Conservation (phyloP, 1,140 invertebrate species). For the Drosophila novamexicana region DNA sequence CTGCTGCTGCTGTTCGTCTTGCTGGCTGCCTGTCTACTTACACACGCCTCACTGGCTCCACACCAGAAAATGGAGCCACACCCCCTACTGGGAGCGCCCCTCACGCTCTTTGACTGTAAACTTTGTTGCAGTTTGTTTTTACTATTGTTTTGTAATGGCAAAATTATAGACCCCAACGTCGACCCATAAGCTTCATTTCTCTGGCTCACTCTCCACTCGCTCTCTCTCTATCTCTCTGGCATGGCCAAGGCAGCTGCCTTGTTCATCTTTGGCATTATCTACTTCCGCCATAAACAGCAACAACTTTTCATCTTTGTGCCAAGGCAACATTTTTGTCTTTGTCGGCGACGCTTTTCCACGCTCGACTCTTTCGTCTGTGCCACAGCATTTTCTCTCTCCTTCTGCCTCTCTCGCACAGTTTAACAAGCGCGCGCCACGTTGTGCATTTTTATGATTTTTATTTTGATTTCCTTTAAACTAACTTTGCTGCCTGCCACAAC, state of each 20-base stretch:
- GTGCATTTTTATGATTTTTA: slow-evolving; percentile 83
- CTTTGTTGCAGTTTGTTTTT: slow-evolving; percentile 83
- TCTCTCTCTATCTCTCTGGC: slow-evolving; percentile 19
- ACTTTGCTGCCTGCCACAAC: slow-evolving; percentile 54
- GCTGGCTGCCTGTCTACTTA: slow-evolving; percentile 51
- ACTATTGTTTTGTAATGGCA: slow-evolving; percentile 82
- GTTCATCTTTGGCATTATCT: slow-evolving; percentile 83
- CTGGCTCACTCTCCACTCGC: slow-evolving; percentile 21
- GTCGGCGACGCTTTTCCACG: slow-evolving; percentile 38
- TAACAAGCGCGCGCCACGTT: slow-evolving; percentile 64
- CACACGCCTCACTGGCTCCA: slow-evolving; percentile 50
- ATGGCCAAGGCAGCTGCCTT: slow-evolving; percentile 56
- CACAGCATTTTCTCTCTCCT: background rate
- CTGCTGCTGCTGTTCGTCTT: background rate
- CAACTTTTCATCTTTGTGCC: slow-evolving; percentile 82
- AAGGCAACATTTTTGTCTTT: slow-evolving; percentile 56
- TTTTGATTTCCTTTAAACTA: slow-evolving; percentile 83
- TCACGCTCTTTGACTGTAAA: slow-evolving; percentile 31
- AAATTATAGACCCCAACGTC: slow-evolving; percentile 78
- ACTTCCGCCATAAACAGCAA: slow-evolving; percentile 82
- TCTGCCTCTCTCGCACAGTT: slow-evolving; percentile 27
- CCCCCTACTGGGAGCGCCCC: background rate
- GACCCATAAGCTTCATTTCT: slow-evolving; percentile 75
- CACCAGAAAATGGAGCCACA: background rate
- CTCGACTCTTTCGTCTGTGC: slow-evolving; percentile 20